These are phyloP conservation scores for Cacatua alba DNA, from an alignment of 2,113 vertebrate species.

Conservation along the genomic window DNA sequence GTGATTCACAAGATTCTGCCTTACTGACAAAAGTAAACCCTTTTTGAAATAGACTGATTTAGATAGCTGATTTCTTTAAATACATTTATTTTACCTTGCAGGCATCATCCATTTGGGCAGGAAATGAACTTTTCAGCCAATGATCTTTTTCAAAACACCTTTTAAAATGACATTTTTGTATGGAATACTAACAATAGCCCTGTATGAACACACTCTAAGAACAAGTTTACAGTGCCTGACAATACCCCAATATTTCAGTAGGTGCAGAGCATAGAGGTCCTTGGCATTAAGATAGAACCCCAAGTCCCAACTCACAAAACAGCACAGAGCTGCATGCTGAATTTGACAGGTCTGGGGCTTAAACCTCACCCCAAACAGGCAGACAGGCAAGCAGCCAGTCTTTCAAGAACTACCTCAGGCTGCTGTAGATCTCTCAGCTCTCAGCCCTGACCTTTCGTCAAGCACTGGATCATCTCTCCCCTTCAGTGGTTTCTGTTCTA, in stretches of 20 bases:
- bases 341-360: background rate
- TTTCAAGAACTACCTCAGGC: background rate
- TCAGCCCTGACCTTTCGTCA: background rate
- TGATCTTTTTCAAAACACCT: constrained; percentile 50
- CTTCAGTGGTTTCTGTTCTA: background rate
- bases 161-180: constrained; percentile 37
- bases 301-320: background rate
- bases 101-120: constrained; percentile 43
- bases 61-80: constrained; percentile 34
- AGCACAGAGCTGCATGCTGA: background rate
- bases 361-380: background rate
- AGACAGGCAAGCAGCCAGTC: constrained; percentile 7
- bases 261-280: background rate
- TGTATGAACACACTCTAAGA: background rate
- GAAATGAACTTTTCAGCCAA: constrained; percentile 64
- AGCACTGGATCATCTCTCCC: background rate
- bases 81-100: constrained; percentile 37
- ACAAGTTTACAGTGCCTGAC: constrained; percentile 14
- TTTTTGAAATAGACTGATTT: constrained; percentile 47
- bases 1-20: constrained; percentile 40
- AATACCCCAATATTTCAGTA: constrained; percentile 36
- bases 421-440: background rate
- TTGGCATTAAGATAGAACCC: constrained; percentile 15
- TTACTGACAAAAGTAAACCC: constrained; percentile 45
- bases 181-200: background rate